Conservation (phyloP, 2,888 invertebrate species). For the Dolichomitus sp. region DNA sequence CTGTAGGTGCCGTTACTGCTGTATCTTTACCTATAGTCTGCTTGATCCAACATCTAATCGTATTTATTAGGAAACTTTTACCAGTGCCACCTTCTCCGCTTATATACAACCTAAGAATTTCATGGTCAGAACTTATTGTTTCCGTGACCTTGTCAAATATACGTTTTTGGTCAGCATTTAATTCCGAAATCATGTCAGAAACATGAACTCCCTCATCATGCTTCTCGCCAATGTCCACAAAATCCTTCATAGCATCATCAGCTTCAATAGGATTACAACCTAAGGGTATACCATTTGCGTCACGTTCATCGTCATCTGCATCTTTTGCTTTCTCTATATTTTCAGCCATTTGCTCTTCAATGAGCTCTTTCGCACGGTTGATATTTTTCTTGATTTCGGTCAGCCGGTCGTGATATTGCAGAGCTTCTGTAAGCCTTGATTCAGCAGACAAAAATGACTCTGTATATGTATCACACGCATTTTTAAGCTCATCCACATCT, state of each 20-base stretch:
- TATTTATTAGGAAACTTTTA: constrained; percentile 45
- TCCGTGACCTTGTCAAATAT: constrained; percentile 52
- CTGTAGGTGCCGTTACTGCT: constrained; percentile 79
- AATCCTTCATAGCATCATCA: too few relatives aligned
- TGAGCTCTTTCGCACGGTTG: constrained; percentile 25
- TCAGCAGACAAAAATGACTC: constrained; percentile 67
- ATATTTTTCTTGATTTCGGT: constrained; percentile 49
- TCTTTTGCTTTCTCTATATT: constrained; percentile 29
- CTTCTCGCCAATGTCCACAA: constrained; percentile 42
- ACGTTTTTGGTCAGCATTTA: constrained; percentile 65
- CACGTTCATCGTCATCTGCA: constrained; percentile 5
- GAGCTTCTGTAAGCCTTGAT: constrained; percentile 62
- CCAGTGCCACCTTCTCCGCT: constrained; percentile 51
- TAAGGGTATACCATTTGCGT: constrained; percentile 24
- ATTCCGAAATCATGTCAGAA: constrained; percentile 47
- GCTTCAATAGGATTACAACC: too few relatives aligned
- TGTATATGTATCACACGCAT: constrained; percentile 67
- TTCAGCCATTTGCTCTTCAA: constrained; percentile 41
- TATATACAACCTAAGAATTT: constrained; percentile 50
- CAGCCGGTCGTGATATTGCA: constrained; percentile 59
- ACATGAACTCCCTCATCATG: constrained; percentile 28
- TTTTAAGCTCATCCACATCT: too few relatives aligned
- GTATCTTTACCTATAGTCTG: too few relatives aligned
- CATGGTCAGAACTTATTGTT: constrained; percentile 8
- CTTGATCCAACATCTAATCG: constrained; percentile 71